These are phyloP conservation scores for Falco punctatus DNA, from an alignment of 2,113 vertebrate genomes.

Conservation along the genomic window DNA sequence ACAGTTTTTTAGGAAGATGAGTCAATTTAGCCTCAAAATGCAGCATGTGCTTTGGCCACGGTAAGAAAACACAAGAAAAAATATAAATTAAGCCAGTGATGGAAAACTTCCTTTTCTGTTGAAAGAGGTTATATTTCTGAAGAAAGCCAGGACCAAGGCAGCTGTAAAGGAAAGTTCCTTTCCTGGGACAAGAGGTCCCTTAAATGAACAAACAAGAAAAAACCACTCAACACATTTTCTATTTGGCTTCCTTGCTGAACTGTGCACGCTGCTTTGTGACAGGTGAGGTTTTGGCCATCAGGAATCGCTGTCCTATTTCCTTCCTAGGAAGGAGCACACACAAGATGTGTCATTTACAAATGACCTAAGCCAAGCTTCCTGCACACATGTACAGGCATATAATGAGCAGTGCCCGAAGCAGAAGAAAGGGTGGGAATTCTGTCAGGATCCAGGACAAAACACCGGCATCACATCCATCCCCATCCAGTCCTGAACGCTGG, in stretches of 20 bases:
- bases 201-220: neutral
- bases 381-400: neutral
- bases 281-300: neutral
- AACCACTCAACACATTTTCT: too few species aligned
- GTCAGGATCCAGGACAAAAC: neutral
- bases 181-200: neutral
- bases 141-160: neutral
- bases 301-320: neutral
- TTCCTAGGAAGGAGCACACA: neutral
- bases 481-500: neutral
- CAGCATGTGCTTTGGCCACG: neutral
- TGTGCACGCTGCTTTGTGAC: neutral
- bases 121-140: neutral
- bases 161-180: neutral
- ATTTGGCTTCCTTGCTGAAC: neutral
- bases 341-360: neutral
- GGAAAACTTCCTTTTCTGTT: conserved; percentile 11
- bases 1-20: conserved; percentile 3
- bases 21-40: conserved; percentile 18
- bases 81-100: neutral
- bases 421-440: neutral
- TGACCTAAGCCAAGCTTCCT: neutral
- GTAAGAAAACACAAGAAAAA: neutral
- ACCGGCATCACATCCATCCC: neutral
- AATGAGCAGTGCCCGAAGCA: neutral